Evolutionary conservation across 1,140 invertebrate species (phyloP).

Genomic region (Bactericera cockerelli): DNA sequence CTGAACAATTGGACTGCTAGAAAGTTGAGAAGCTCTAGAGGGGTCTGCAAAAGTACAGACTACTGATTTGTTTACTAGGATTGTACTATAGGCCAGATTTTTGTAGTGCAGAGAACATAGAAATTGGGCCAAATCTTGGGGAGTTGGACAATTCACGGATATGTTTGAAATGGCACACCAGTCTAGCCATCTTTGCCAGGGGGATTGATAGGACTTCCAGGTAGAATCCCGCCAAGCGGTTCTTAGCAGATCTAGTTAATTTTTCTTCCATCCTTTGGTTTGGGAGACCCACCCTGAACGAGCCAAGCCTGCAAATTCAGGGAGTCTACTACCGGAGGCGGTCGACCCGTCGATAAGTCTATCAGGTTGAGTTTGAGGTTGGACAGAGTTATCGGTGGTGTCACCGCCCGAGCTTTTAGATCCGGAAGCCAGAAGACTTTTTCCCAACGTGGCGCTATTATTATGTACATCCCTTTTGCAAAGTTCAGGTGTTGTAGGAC

Average conservation of each 20-base stretch:
- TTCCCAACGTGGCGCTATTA: slow-evolving; percentile 26
- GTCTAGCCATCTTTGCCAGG: slow-evolving; percentile 15
- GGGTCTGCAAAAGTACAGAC: slow-evolving; percentile 9
- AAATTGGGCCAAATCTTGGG: background rate
- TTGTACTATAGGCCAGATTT: slow-evolving; percentile 12
- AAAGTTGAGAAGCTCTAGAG: background rate
- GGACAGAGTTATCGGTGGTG: background rate
- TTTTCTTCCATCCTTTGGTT: background rate
- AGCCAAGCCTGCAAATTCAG: slow-evolving; percentile 25
- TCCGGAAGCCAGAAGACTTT: slow-evolving; percentile 27
- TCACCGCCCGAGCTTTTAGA: slow-evolving; percentile 14
- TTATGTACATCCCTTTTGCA: slow-evolving; percentile 20
- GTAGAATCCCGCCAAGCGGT: slow-evolving; percentile 17
- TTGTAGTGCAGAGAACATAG: slow-evolving; percentile 8
- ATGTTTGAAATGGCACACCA: background rate
- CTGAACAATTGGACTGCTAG: background rate
- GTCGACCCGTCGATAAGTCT: slow-evolving; percentile 23
- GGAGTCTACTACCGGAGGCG: slow-evolving; percentile 21
- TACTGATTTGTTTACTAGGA: slow-evolving; percentile 15
- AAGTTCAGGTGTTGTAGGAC: slow-evolving; percentile 25
- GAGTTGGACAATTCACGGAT: background rate
- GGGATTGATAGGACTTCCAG: background rate
- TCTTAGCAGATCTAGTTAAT: slow-evolving; percentile 15
- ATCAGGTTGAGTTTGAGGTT: slow-evolving; percentile 21
- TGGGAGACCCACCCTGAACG: slow-evolving; percentile 23